Evolutionary conservation across 2,888 invertebrate genomes (phyloP).

Genomic region (Heliconius ismenius): DNA sequence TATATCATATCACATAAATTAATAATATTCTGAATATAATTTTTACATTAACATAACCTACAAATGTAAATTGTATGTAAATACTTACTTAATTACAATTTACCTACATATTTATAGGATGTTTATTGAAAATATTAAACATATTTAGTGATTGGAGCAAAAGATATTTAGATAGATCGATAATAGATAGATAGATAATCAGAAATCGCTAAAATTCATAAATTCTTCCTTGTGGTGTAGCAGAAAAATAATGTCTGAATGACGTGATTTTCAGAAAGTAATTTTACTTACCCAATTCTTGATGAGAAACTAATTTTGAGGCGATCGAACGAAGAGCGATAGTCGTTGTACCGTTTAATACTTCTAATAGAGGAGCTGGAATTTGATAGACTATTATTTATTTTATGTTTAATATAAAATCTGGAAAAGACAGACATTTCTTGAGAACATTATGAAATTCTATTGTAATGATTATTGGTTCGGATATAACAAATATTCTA

Average conservation of each 20-base stretch:
- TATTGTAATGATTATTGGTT: neutral
- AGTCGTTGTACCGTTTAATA: conserved; percentile 86
- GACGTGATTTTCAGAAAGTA: neutral
- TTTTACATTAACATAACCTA: neutral
- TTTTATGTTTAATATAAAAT: neutral
- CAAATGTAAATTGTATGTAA: neutral
- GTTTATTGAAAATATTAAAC: neutral
- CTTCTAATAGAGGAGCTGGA: conserved; percentile 86
- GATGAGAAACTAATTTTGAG: conserved; percentile 86
- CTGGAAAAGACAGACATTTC: neutral
- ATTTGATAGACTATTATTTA: conserved; percentile 42
- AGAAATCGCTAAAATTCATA: too few species aligned
- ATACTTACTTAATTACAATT: neutral
- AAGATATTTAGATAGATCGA: too few species aligned
- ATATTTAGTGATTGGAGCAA: too few species aligned
- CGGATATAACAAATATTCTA: neutral
- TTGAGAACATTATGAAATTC: neutral
- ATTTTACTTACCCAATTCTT: conserved; percentile 84
- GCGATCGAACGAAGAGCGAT: conserved; percentile 88
- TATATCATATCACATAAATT: neutral
- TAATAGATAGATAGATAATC: too few species aligned
- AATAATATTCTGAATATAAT: neutral
- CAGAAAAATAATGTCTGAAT: neutral
- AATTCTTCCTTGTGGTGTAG: too few species aligned
- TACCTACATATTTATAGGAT: neutral